A percentile compares a stretch with the other conserved stretches of the same genome.
These are phyloP conservation scores for Oncopeltus fasciatus DNA, from an alignment of 1,140 invertebrate genomes.

Conservation along the genomic window DNA sequence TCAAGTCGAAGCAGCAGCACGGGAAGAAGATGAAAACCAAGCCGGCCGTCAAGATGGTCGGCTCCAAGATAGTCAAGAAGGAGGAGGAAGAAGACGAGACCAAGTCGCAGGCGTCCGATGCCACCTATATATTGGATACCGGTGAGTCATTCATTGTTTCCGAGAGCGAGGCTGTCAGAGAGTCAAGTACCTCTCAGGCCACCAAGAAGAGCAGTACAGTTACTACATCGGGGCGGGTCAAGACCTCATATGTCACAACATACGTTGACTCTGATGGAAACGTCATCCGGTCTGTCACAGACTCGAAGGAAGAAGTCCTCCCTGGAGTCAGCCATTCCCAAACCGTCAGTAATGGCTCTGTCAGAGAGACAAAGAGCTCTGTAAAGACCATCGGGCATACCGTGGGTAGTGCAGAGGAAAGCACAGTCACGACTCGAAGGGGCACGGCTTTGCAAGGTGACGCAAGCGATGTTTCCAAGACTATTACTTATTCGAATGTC, in stretches of 20 bases:
- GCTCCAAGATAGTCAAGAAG: constrained; percentile 9
- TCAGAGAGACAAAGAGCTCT: background rate
- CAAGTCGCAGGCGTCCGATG: background rate
- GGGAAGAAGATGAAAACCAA: background rate
- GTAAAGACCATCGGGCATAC: background rate
- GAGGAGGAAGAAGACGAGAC: background rate
- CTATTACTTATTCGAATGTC: background rate
- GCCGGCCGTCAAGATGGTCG: constrained; percentile 9
- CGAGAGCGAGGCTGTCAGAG: background rate
- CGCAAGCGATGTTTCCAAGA: background rate
- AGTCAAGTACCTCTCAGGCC: background rate
- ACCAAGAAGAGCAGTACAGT: background rate
- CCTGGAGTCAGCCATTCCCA: background rate
- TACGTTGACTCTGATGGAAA: background rate
- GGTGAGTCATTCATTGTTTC: background rate
- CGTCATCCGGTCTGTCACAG: background rate
- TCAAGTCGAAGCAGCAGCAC: background rate
- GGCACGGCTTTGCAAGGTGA: background rate
- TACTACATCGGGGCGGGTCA: background rate
- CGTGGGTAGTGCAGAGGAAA: background rate
- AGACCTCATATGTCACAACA: background rate
- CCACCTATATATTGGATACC: constrained; percentile 6
- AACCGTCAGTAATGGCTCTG: background rate
- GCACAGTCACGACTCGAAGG: background rate
- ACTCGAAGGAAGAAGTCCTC: background rate